Evolutionary conservation across 2,888 invertebrate genomes (phyloP).

Genomic region (Salpingus planirostris): DNA sequence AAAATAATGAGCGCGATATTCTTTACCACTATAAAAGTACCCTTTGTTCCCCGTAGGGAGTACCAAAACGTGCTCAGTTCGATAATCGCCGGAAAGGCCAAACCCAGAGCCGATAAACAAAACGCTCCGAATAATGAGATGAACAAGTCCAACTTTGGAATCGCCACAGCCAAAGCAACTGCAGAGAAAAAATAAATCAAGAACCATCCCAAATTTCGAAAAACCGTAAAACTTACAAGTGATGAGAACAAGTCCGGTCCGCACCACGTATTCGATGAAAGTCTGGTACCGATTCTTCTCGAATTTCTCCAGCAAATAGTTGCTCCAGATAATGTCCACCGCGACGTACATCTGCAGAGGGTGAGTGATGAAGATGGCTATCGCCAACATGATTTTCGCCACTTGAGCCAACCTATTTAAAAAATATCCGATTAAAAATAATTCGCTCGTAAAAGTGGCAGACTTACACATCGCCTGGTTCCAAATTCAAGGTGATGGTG

Average conservation of each 20-base stretch:
- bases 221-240: conserved; percentile 62
- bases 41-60: conserved; percentile 46
- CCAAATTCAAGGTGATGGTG: conserved; percentile 82
- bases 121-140: conserved; percentile 78
- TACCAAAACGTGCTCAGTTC: conserved; percentile 78
- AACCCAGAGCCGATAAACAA: conserved; percentile 76
- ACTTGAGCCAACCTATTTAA: conserved; percentile 63
- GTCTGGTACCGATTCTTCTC: conserved; percentile 52
- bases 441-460: too few relatives aligned
- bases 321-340: conserved; percentile 85
- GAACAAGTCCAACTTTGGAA: conserved; percentile 76
- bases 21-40: conserved; percentile 42
- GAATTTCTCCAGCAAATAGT: conserved; percentile 54
- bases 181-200: too few relatives aligned
- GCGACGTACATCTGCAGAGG: conserved; percentile 94
- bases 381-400: conserved; percentile 63
- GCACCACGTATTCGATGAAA: conserved; percentile 68
- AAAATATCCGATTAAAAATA: too few relatives aligned
- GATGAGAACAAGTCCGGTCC: conserved; percentile 66
- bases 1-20: conserved; percentile 49
- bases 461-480: conserved; percentile 55
- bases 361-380: conserved; percentile 86
- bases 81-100: conserved; percentile 84
- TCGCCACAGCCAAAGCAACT: conserved; percentile 71
- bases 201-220: conserved; percentile 1